These are phyloP conservation scores for Morpho helenor DNA, from an alignment of 2,888 invertebrate species.

Conservation along the genomic window DNA sequence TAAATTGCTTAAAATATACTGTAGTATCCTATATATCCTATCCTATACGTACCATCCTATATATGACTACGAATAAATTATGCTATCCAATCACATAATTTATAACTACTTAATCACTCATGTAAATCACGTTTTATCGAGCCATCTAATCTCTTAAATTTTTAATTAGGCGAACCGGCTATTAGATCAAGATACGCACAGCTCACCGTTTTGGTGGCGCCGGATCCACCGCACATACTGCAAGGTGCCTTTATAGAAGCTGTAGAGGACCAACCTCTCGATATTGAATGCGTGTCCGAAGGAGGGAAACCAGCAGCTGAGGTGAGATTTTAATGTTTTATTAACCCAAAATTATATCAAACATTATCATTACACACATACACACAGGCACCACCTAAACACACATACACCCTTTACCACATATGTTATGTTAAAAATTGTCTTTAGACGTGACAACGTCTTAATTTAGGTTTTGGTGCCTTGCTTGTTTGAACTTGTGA, in stretches of 20 bases:
- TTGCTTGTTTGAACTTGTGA: too few species aligned
- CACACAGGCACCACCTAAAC: too few species aligned
- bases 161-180: constrained; percentile 82
- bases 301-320: constrained; percentile 97
- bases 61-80: too few species aligned
- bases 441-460: too few species aligned
- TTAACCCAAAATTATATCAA: too few species aligned
- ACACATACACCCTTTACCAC: too few species aligned
- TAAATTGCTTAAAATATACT: too few species aligned
- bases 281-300: constrained; percentile 92
- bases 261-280: constrained; percentile 93
- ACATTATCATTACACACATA: too few species aligned
- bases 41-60: too few species aligned
- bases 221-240: constrained; percentile 91
- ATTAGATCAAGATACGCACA: constrained; percentile 92
- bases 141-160: neutral
- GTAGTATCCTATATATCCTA: too few species aligned
- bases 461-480: too few species aligned
- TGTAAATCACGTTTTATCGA: neutral
- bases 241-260: constrained; percentile 91
- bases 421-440: too few species aligned
- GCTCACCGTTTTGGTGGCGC: constrained; percentile 91
- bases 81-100: neutral
- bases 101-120: neutral
- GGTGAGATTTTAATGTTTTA: constrained; percentile 58